These are phyloP conservation scores for Dendrocopos noguchii DNA, from an alignment of 2,113 vertebrate species.

Conservation along the genomic window DNA sequence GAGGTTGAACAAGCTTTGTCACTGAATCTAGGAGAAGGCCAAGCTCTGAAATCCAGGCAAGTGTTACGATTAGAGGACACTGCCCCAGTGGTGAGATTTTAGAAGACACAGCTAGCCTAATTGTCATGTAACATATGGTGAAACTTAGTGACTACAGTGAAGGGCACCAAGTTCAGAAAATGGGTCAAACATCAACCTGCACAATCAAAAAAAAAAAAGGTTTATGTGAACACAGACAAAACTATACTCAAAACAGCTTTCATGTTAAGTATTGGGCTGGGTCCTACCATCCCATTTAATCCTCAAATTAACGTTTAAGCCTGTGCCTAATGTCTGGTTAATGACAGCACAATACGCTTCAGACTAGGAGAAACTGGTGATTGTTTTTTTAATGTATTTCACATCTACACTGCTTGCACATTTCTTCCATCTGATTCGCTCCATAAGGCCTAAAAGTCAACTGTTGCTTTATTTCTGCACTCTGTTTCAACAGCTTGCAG, in stretches of 20 bases:
- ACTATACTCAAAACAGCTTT: not conserved
- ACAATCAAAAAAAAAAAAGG: not conserved
- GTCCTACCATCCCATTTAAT: not conserved
- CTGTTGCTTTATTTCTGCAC: conserved; percentile 28
- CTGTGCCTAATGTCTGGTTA: not conserved
- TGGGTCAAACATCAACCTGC: not conserved
- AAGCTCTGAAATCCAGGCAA: not conserved
- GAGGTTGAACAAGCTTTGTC: not conserved
- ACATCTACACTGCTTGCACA: not conserved
- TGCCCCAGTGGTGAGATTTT: not conserved
- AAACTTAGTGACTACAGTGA: not conserved
- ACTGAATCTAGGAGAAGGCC: not conserved
- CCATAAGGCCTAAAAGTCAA: not conserved
- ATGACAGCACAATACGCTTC: not conserved
- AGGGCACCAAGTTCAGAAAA: not conserved
- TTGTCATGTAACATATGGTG: not conserved
- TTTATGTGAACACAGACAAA: not conserved
- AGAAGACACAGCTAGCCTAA: not conserved
- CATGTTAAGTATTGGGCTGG: not conserved
- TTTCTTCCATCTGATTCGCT: not conserved
- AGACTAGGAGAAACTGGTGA: not conserved
- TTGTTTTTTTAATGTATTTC: not conserved
- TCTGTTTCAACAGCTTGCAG: conserved; percentile 61
- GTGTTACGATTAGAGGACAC: not conserved
- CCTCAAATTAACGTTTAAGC: not conserved